Conservation (phyloP, 2,113 vertebrate genomes). For the Scopus umbretta region DNA sequence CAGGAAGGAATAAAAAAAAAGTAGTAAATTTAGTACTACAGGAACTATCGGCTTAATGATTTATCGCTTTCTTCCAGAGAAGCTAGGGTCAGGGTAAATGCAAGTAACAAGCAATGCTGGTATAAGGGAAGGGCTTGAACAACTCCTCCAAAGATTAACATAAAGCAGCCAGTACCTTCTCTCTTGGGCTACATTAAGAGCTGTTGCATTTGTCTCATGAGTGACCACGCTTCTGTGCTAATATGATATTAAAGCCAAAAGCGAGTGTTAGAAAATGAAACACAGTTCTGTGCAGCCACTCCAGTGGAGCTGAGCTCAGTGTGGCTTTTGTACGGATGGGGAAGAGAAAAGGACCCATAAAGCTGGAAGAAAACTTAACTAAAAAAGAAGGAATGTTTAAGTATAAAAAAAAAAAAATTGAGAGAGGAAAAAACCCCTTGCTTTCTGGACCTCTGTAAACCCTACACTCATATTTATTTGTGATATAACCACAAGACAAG, state of each 20-base stretch:
- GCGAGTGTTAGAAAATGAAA: background rate
- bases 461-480: background rate
- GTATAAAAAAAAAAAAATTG: background rate
- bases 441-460: background rate
- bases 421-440: background rate
- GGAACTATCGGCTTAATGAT: background rate
- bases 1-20: background rate
- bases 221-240: rapidly evolving
- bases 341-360: background rate
- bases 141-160: background rate
- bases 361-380: background rate
- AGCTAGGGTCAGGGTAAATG: background rate
- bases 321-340: background rate
- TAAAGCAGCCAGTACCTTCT: background rate
- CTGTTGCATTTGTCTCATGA: background rate
- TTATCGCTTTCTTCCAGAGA: background rate
- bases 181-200: background rate
- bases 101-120: background rate
- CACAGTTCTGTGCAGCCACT: background rate
- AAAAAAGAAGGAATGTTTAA: background rate
- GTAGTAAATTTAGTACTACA: background rate
- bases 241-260: rapidly evolving
- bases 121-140: background rate
- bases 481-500: background rate
- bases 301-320: background rate